Percentiles rank a stretch among this genome's conserved stretches.
phyloP scores from a whole-genome alignment of 2,113 vertebrate genomes.

The Etia nguti region DNA sequence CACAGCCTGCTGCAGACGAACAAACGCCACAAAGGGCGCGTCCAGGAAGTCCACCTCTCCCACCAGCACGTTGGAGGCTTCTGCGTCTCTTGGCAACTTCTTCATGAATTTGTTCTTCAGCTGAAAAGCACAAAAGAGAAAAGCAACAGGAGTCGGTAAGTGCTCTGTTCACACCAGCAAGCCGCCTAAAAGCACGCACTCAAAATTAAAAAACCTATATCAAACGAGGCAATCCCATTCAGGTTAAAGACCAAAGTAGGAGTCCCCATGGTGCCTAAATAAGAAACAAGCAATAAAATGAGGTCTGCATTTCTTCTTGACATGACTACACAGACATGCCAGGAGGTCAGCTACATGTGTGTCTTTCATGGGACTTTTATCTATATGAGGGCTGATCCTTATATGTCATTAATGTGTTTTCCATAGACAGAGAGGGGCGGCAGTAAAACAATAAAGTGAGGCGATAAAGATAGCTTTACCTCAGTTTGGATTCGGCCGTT shows the following conservation, averaged over 20 bases:
- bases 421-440: fast-evolving
- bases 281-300: neutral
- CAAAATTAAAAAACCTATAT: neutral
- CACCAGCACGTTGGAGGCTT: constrained; percentile 96
- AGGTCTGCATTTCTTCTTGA: neutral
- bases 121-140: constrained; percentile 60
- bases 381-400: neutral
- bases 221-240: constrained; percentile 4
- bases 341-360: neutral
- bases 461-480: fast-evolving
- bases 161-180: constrained; percentile 36
- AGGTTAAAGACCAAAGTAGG: constrained; percentile 24
- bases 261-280: neutral
- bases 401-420: neutral
- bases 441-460: neutral
- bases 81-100: constrained; percentile 93
- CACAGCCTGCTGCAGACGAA: constrained; percentile 92
- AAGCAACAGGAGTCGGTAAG: neutral
- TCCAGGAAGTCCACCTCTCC: constrained; percentile 97
- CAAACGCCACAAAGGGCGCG: constrained; percentile 90
- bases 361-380: neutral
- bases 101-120: constrained; percentile 99
- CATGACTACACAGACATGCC: fast-evolving
- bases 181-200: neutral
- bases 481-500: neutral